These are phyloP conservation scores for Tetranychus truncatus DNA, from an alignment of 2,888 invertebrate genomes.

Conservation along the genomic window DNA sequence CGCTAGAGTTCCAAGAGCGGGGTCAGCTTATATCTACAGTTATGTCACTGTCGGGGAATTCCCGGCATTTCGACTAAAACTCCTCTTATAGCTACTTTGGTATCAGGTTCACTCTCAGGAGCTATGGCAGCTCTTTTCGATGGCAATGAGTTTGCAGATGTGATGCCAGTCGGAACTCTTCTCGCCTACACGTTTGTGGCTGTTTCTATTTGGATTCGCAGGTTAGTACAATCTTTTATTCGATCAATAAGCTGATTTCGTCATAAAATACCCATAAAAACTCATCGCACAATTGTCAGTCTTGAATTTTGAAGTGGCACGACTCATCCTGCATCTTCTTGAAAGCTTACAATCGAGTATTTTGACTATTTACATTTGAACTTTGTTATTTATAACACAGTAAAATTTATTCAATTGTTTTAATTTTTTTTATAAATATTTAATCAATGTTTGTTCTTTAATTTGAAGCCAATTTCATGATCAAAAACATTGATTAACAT, in stretches of 20 bases:
- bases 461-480: no score
- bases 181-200: constrained; percentile 36
- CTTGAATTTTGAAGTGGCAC: no score
- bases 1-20: constrained; percentile 65
- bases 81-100: constrained; percentile 35
- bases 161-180: constrained; percentile 37
- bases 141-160: constrained; percentile 33
- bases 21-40: constrained; percentile 80
- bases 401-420: no score
- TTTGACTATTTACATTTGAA: no score
- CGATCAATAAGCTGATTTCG: neutral
- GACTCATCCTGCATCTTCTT: no score
- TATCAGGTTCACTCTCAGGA: constrained; percentile 36
- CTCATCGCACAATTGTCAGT: no score
- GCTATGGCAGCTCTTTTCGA: constrained; percentile 34
- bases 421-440: no score
- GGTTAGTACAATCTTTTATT: neutral
- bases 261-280: neutral
- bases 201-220: constrained; percentile 33
- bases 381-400: no score
- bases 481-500: no score
- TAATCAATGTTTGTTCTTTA: no score
- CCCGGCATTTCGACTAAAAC: constrained; percentile 36
- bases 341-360: no score
- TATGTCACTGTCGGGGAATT: constrained; percentile 46